phyloP scores from a whole-genome alignment of 2,113 vertebrate species.

The Trematomus loennbergii region DNA sequence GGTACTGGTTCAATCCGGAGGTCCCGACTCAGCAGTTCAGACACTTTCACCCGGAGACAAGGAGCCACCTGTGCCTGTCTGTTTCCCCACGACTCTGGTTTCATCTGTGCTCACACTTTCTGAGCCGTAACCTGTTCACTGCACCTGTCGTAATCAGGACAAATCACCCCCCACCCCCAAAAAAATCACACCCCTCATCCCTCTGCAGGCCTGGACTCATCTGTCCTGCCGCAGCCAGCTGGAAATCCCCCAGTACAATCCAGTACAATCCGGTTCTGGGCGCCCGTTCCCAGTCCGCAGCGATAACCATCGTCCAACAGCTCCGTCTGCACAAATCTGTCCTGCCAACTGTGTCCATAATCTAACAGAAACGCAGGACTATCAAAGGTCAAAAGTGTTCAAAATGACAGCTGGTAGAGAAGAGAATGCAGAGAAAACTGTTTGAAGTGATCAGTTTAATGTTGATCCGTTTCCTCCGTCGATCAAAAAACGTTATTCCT shows the following conservation, averaged over 20 bases:
- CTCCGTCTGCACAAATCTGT: constrained; percentile 31
- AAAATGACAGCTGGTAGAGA: not conserved
- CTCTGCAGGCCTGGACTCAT: constrained; percentile 27
- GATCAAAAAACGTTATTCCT: too few relatives aligned
- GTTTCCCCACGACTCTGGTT: constrained; percentile 55
- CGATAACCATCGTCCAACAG: constrained; percentile 45
- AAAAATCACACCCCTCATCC: not conserved
- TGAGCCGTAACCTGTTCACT: constrained; percentile 64
- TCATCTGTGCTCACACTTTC: constrained; percentile 42
- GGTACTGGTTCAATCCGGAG: constrained; percentile 73
- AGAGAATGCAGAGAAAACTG: too few relatives aligned
- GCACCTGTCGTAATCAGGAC: constrained; percentile 73
- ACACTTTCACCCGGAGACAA: constrained; percentile 75
- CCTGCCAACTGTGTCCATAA: constrained; percentile 25
- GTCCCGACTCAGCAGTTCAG: constrained; percentile 75
- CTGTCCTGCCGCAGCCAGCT: constrained; percentile 45
- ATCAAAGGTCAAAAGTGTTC: constrained; percentile 2
- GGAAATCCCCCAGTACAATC: constrained; percentile 58
- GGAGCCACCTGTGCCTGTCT: constrained; percentile 80
- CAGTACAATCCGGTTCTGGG: constrained; percentile 48
- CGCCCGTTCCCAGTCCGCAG: constrained; percentile 31
- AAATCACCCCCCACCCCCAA: constrained; percentile 44
- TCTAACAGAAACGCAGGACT: not conserved
- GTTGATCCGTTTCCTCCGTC: too few relatives aligned
- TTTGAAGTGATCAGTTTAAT: too few relatives aligned